A percentile compares a stretch with the other conserved stretches of the same genome.
Evolutionary conservation across 1,140 invertebrate genomes (phyloP).

Genomic region (Trichonephila clavipes): DNA sequence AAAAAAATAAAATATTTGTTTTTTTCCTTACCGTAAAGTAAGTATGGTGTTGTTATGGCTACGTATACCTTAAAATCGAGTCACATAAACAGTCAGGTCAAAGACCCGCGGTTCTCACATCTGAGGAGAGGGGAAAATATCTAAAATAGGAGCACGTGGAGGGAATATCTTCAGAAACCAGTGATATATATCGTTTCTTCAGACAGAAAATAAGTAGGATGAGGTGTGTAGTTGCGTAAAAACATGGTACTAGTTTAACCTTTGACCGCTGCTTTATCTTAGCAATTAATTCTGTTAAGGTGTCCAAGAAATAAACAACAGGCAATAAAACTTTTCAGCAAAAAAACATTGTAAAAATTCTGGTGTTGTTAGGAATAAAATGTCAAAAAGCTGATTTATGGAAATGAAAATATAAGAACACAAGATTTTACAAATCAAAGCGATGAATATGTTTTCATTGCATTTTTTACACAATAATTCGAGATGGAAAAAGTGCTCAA

Average conservation of each 20-base stretch:
- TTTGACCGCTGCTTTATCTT: not conserved
- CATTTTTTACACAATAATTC: too few species aligned
- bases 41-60: not conserved
- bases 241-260: not conserved
- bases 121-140: not conserved
- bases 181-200: not conserved
- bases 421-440: not conserved
- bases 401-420: not conserved
- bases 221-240: not conserved
- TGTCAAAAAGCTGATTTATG: too few species aligned
- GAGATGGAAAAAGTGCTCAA: too few species aligned
- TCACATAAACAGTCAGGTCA: conserved; percentile 48
- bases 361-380: not conserved
- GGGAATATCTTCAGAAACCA: not conserved
- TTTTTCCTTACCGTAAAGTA: too few species aligned
- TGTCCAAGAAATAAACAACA: not conserved
- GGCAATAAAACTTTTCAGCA: not conserved
- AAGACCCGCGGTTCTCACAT: not conserved
- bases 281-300: not conserved
- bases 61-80: not conserved
- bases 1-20: not conserved
- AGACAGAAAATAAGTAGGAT: conserved; percentile 10
- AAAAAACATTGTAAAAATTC: not conserved
- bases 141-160: conserved; percentile 36
- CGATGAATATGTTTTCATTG: too few species aligned